A percentile compares a stretch with the other conserved stretches of the same genome.
These are phyloP conservation scores for Thinocorus orbignyianus DNA, from an alignment of 2,113 vertebrate species.

Conservation along the genomic window DNA sequence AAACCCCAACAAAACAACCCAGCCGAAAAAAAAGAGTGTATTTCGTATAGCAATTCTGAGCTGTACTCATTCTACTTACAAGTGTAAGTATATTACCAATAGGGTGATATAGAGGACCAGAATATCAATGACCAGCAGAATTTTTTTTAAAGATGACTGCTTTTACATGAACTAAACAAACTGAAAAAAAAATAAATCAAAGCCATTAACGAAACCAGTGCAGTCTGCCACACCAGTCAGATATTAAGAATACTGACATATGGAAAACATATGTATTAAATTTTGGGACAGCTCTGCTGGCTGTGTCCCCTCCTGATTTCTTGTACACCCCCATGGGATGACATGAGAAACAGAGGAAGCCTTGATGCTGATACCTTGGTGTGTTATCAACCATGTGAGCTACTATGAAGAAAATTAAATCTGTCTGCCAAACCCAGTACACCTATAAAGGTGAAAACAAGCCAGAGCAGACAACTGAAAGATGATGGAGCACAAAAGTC, in stretches of 20 bases:
- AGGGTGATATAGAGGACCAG: neutral
- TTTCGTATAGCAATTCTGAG: neutral
- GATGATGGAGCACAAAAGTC: neutral
- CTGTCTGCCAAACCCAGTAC: neutral
- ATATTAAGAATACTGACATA: neutral
- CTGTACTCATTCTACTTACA: neutral
- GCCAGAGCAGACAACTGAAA: neutral
- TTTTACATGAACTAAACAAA: neutral
- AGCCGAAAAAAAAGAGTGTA: neutral
- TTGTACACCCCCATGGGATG: neutral
- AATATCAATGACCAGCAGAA: neutral
- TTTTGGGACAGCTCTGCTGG: neutral
- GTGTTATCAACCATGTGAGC: neutral
- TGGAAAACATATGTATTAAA: neutral
- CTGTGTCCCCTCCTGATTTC: neutral
- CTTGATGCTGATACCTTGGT: too few species aligned
- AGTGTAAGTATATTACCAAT: neutral
- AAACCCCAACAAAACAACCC: too few species aligned
- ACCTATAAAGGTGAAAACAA: neutral
- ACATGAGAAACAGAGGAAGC: neutral
- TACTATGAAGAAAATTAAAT: neutral
- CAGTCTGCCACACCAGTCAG: neutral
- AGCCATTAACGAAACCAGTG: neutral
- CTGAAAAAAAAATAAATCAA: neutral
- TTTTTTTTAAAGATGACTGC: neutral